Evolutionary conservation across 2,113 vertebrate species (phyloP), one percentile per base, ranked within the genome.

Genomic region (Thryonomys swinderianus): DNA sequence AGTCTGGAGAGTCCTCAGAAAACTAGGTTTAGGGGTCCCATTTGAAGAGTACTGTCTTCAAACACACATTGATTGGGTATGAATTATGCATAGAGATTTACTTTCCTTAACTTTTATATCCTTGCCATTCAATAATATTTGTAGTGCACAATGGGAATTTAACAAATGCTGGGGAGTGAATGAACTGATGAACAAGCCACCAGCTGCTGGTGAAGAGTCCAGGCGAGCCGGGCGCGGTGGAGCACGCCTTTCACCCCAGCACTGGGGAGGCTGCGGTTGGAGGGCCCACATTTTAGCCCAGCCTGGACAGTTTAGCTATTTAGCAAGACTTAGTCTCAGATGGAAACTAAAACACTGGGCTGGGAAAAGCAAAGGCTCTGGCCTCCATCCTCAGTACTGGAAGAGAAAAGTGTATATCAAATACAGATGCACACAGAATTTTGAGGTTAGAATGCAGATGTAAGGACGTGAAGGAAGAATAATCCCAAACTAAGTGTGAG

Each of bases 111-210:
- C 25, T 57, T 88, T 85, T 96, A 61, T 61, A 7, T 45, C 21
- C 23, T 90, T 12, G 87, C 71, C n/a, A 92, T 83, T 90, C 61
- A 88, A 74, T 17, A 69, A 14, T 81, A 86, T 71, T 91, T 90
- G 85, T 57, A 78, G 42, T 27, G 71, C 13, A 64, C 81, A 3
- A 48, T 57, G 66, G 9, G 21, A 1, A 6, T 88, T 82, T 48
- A 67, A 30, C 83, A 91, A 91, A 89, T 91, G 42, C n/a, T 89
- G 55, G 14, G 57, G 9, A 91, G 71, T 69, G 42, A 67, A 57
- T 89, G 11, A 84, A 84, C 62, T 27, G 73, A 45, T 32, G 30
- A 42, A 61, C 23, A 88, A 62, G 69, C 2, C 81, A 71, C 32
- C 7, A 61, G 25, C 30, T 59, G 74, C 17, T 91, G 91, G 45